phyloP scores from a whole-genome alignment of 2,888 invertebrate species.

The Polydrusus pterygomalis region DNA sequence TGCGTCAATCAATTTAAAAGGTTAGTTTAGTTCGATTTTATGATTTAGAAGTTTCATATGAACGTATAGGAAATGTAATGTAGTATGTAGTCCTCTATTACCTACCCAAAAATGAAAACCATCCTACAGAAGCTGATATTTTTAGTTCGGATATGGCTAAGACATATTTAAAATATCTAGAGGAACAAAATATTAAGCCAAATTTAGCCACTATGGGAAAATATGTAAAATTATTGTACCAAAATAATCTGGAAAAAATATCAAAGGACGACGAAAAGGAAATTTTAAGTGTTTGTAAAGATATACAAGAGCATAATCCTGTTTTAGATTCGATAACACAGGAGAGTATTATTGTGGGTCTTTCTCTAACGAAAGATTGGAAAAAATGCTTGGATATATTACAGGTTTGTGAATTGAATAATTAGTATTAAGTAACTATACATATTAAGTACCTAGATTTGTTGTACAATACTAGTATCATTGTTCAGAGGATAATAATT shows the following conservation, averaged over 20 bases:
- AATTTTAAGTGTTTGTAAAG: constrained; percentile 71
- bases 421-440: no score
- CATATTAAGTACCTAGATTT: no score
- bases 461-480: no score
- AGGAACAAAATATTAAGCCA: constrained; percentile 71
- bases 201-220: constrained; percentile 77
- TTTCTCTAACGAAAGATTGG: constrained; percentile 81
- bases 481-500: no score
- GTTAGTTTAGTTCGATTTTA: constrained; percentile 3
- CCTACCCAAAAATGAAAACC: no score
- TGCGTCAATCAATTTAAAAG: constrained; percentile 67
- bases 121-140: background rate
- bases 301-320: constrained; percentile 74
- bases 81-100: no score
- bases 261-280: constrained; percentile 72
- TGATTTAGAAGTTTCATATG: background rate
- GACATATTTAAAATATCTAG: constrained; percentile 77
- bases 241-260: constrained; percentile 61
- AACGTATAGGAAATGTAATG: no score
- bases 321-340: constrained; percentile 77
- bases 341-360: constrained; percentile 77
- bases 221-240: constrained; percentile 75
- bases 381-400: constrained; percentile 77
- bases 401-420: constrained; percentile 68
- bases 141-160: constrained; percentile 70